phyloP scores from a whole-genome alignment of 2,113 vertebrate species.

The Plecturocebus donacophilus region DNA sequence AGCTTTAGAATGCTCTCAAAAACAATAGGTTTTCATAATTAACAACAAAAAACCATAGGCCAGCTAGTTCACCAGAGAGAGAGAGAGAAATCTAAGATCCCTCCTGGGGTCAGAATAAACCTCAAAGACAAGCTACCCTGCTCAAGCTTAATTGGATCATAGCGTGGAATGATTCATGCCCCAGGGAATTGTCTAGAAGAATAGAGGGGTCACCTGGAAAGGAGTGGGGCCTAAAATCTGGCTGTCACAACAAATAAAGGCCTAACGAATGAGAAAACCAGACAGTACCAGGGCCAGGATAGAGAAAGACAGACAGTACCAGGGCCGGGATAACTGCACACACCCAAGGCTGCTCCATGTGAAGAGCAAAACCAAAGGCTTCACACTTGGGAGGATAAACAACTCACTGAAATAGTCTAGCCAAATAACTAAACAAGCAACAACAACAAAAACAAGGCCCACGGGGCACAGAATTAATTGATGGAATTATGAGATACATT shows the following conservation, averaged over 20 bases:
- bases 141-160: constrained; percentile 41
- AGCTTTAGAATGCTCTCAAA: constrained; percentile 16
- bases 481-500: not conserved
- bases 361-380: not conserved
- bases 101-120: constrained; percentile 2
- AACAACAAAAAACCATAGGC: constrained; percentile 32
- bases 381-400: not conserved
- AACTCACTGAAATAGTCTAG: not conserved
- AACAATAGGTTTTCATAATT: constrained; percentile 18
- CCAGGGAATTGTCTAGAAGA: not conserved
- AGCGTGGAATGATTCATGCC: not conserved
- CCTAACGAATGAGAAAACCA: not conserved
- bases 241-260: not conserved
- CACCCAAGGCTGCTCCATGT: not conserved
- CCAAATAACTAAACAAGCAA: constrained; percentile 5
- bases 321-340: not conserved
- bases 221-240: not conserved
- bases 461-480: not conserved
- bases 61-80: not conserved
- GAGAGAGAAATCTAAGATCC: not conserved
- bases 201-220: not conserved
- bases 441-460: not conserved
- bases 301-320: not conserved
- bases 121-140: not conserved
- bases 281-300: not conserved